phyloP scores from a whole-genome alignment of 2,113 vertebrate genomes.

The Platysternon megacephalum region DNA sequence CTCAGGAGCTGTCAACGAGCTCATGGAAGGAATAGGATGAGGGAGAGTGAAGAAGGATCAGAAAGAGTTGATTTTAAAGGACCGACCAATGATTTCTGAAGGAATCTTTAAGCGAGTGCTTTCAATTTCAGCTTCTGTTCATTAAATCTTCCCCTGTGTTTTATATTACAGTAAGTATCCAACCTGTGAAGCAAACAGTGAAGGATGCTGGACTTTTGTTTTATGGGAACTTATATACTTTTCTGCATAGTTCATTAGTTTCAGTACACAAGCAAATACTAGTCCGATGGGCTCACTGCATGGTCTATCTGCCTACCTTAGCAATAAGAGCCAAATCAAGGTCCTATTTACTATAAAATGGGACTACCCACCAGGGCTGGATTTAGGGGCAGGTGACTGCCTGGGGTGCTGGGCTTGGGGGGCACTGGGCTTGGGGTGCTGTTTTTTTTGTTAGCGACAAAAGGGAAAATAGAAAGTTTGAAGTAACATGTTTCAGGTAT shows the following conservation, averaged over 20 bases:
- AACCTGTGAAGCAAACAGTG: not conserved
- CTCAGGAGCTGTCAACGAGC: not conserved
- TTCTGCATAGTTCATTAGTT: not conserved
- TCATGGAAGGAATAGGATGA: not conserved
- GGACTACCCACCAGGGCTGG: too few species aligned
- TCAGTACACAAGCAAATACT: accelerated
- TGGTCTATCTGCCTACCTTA: accelerated
- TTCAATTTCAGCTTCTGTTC: not conserved
- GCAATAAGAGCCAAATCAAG: not conserved
- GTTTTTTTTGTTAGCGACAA: too few species aligned
- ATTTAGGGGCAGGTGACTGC: too few species aligned
- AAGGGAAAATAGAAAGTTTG: too few species aligned
- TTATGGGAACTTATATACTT: not conserved
- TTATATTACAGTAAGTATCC: not conserved
- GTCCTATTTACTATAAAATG: not conserved
- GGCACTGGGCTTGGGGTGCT: too few species aligned
- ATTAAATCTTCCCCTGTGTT: not conserved
- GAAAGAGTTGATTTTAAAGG: accelerated
- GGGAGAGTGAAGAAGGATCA: not conserved
- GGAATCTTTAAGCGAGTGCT: not conserved
- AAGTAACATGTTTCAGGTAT: too few species aligned
- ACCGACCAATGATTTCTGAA: accelerated
- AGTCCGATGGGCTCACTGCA: not conserved
- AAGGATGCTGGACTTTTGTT: accelerated
- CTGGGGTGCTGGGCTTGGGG: too few species aligned